Conservation (phyloP, 2,888 invertebrate genomes). For the Apoderus coryli region DNA sequence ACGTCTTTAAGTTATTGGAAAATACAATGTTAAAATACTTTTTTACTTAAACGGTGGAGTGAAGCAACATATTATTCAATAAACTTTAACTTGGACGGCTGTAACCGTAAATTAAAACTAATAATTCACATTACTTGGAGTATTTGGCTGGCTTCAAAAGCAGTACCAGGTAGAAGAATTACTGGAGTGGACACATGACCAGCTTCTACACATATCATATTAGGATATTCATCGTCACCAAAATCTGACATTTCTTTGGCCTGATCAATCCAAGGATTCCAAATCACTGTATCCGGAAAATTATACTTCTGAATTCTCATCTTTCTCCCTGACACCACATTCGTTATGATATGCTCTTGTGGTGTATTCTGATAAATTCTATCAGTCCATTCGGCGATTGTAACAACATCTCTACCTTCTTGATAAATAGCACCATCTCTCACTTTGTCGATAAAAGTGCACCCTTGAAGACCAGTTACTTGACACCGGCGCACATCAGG, state of each 20-base stretch:
- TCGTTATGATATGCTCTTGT: slow-evolving; percentile 83
- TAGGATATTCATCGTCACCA: slow-evolving; percentile 92
- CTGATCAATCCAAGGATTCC: slow-evolving; percentile 94
- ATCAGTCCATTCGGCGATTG: slow-evolving; percentile 85
- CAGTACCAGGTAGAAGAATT: slow-evolving; percentile 75
- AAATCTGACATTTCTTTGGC: slow-evolving; percentile 88
- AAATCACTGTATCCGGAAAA: slow-evolving; percentile 90
- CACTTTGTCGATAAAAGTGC: slow-evolving; percentile 61
- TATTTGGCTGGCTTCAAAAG: slow-evolving; percentile 85
- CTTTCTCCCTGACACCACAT: slow-evolving; percentile 80
- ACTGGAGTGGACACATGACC: slow-evolving; percentile 82
- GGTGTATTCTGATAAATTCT: slow-evolving; percentile 87
- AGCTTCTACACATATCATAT: slow-evolving; percentile 93
- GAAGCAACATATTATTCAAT: too few relatives aligned
- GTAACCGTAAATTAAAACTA: too few relatives aligned
- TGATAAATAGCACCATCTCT: slow-evolving; percentile 74
- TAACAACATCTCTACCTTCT: slow-evolving; percentile 82
- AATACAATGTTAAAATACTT: too few relatives aligned
- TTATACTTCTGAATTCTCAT: slow-evolving; percentile 90
- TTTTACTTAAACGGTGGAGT: too few relatives aligned
- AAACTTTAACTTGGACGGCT: too few relatives aligned
- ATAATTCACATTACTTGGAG: slow-evolving; percentile 57
- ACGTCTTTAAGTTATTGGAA: too few relatives aligned
- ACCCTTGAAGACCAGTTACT: slow-evolving; percentile 83
- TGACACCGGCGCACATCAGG: slow-evolving; percentile 84